Conservation (phyloP, 2,888 invertebrate genomes). For the Itoplectis maculator region DNA sequence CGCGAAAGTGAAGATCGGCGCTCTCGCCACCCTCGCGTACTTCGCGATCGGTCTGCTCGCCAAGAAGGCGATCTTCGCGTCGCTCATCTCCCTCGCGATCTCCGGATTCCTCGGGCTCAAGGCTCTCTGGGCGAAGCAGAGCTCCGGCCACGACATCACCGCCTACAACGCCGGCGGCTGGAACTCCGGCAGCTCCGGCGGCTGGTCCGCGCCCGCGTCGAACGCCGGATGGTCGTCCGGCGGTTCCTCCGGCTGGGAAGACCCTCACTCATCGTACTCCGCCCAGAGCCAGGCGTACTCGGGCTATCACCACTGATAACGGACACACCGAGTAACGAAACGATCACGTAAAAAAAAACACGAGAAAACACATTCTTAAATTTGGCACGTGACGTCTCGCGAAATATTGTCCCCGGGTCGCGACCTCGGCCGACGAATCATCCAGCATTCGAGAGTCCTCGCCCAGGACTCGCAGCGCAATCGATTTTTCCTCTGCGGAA, state of each 20-base stretch:
- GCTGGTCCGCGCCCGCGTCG: conserved; percentile 66
- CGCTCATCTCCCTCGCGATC: conserved; percentile 87
- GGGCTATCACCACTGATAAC: conserved; percentile 78
- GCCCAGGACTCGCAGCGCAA: conserved; percentile 18
- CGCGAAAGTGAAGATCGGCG: conserved; percentile 87
- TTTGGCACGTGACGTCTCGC: conserved; percentile 17
- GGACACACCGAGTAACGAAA: neutral
- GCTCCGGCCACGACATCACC: conserved; percentile 79
- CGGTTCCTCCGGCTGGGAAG: conserved; percentile 79
- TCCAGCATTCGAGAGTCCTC: conserved; percentile 29
- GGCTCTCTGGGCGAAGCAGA: conserved; percentile 80
- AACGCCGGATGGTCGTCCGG: conserved; percentile 72
- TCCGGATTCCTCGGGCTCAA: conserved; percentile 85
- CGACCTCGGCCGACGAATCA: conserved; percentile 15
- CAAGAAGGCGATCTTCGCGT: conserved; percentile 88
- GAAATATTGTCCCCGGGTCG: neutral
- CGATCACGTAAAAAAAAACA: neutral
- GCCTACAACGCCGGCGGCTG: conserved; percentile 78
- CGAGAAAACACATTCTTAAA: conserved; percentile 2
- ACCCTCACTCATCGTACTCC: conserved; percentile 72
- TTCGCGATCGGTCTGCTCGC: conserved; percentile 87
- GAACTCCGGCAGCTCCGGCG: conserved; percentile 73
- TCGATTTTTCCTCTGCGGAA: conserved; percentile 16
- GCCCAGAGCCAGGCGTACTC: conserved; percentile 80
- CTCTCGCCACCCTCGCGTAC: conserved; percentile 86